Evolutionary conservation across 1,140 invertebrate species (phyloP).

Genomic region (Drosophila tsacasi): DNA sequence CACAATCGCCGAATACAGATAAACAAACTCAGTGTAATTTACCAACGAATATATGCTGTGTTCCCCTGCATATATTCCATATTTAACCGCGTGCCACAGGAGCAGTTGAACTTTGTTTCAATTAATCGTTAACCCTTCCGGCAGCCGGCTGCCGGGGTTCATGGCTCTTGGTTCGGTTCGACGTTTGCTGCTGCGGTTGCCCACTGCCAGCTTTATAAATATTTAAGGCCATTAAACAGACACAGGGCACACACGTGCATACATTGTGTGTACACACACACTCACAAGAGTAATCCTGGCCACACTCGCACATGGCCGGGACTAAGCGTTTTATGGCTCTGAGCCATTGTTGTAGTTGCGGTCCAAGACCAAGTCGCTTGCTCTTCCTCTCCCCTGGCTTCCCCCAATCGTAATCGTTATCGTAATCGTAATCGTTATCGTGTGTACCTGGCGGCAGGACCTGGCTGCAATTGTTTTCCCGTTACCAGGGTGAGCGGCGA

Average conservation of each 20-base stretch:
- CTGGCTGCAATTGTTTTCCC: constrained; percentile 61
- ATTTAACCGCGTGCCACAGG: constrained; percentile 38
- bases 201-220: constrained; percentile 69
- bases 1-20: not conserved
- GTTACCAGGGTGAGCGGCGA: constrained; percentile 32
- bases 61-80: constrained; percentile 6
- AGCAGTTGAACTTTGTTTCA: constrained; percentile 44
- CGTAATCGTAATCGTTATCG: constrained; percentile 53
- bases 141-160: constrained; percentile 2
- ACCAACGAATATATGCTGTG: not conserved
- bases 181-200: constrained; percentile 49
- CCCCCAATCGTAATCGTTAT: constrained; percentile 31
- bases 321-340: constrained; percentile 65
- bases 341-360: constrained; percentile 51
- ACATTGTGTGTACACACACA: constrained; percentile 5
- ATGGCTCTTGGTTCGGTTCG: constrained; percentile 33
- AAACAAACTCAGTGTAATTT: constrained; percentile 34
- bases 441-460: constrained; percentile 48
- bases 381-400: not conserved
- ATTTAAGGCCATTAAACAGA: constrained; percentile 72
- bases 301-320: constrained; percentile 31
- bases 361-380: constrained; percentile 8
- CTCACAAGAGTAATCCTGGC: constrained; percentile 18
- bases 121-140: constrained; percentile 54
- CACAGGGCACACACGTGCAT: constrained; percentile 33